phyloP scores from a whole-genome alignment of 1,140 invertebrate species.

The Neuroterus valhalla region DNA sequence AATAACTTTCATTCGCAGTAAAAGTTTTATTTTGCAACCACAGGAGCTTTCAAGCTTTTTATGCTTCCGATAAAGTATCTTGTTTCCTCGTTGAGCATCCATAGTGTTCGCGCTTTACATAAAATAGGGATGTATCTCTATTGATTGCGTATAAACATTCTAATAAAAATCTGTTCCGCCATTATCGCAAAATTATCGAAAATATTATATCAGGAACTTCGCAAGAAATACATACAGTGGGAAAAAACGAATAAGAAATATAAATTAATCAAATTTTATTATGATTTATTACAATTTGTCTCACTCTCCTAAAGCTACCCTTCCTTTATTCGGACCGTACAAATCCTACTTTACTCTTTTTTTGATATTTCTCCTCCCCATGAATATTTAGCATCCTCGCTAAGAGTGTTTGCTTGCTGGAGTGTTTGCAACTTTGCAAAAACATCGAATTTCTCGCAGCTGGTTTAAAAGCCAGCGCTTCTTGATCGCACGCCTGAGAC shows the following conservation, averaged over 20 bases:
- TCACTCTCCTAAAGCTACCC: too few species aligned
- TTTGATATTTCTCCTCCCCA: constrained; percentile 49
- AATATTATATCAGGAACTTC: not conserved
- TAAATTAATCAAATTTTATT: too few species aligned
- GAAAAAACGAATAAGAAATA: too few species aligned
- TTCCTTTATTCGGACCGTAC: too few species aligned
- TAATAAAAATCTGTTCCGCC: not conserved
- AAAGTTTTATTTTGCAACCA: too few species aligned
- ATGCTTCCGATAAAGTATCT: not conserved
- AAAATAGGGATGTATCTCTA: not conserved
- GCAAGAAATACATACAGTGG: not conserved
- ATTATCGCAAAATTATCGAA: not conserved
- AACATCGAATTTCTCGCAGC: constrained; percentile 49
- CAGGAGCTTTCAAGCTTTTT: too few species aligned
- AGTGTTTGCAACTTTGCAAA: constrained; percentile 35
- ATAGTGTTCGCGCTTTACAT: not conserved
- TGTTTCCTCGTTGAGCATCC: not conserved
- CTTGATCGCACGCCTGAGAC: constrained; percentile 38
- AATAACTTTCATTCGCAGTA: too few species aligned
- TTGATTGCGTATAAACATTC: not conserved
- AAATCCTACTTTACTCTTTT: not conserved
- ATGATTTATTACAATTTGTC: too few species aligned
- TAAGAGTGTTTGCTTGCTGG: constrained; percentile 23
- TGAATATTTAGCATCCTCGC: constrained; percentile 36
- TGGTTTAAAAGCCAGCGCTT: constrained; percentile 47